Evolutionary conservation across 2,888 invertebrate genomes (phyloP).

Genomic region (Temnothorax ravouxi): DNA sequence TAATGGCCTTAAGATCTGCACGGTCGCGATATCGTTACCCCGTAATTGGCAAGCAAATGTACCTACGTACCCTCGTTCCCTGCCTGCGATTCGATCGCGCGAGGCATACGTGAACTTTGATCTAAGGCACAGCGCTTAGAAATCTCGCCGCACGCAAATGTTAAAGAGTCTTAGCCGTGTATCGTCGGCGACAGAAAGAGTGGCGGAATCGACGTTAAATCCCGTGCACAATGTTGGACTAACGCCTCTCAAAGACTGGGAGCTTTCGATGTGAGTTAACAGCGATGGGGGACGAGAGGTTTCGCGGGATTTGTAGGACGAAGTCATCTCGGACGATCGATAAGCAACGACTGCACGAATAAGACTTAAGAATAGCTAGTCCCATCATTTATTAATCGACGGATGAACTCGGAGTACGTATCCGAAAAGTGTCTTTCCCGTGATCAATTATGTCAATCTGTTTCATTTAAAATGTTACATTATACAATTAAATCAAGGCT

Average conservation of each 20-base stretch:
- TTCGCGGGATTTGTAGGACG: constrained; percentile 37
- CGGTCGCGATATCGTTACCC: constrained; percentile 17
- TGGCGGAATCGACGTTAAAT: constrained; percentile 25
- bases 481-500: background rate
- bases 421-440: background rate
- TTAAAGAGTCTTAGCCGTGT: constrained; percentile 63
- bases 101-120: constrained; percentile 69
- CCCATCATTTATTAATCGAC: constrained; percentile 37
- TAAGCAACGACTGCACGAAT: constrained; percentile 31
- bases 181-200: constrained; percentile 28
- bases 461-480: background rate
- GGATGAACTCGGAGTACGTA: background rate
- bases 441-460: background rate
- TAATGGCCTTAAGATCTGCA: background rate
- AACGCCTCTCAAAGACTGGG: background rate
- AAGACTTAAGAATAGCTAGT: constrained; percentile 35
- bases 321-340: constrained; percentile 42
- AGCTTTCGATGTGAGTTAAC: constrained; percentile 18
- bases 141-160: constrained; percentile 68
- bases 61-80: background rate
- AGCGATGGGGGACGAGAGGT: background rate
- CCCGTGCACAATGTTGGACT: constrained; percentile 11
- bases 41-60: constrained; percentile 21
- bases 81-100: constrained; percentile 4
- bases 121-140: constrained; percentile 63